Base-by-base conservation (phyloP, 2,888 invertebrate species). In the Idaea straminata region DNA sequence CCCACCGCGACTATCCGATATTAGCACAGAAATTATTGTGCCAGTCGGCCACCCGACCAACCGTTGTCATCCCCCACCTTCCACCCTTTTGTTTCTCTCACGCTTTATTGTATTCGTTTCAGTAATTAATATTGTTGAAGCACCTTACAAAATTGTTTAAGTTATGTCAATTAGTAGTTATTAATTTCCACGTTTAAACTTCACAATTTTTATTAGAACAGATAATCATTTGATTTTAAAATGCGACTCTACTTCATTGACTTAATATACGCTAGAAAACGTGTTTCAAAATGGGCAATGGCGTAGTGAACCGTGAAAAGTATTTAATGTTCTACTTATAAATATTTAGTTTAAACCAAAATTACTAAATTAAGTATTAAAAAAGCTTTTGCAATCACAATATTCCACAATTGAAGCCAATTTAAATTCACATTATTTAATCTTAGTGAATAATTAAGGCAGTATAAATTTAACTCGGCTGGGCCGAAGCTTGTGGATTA, bases 1-100 rank as follows among this genome's bases (percentile, higher is more conserved):
- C 75, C 69, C 72, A 69, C 71, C 71, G 69, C 69, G 69, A 70
- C 76, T 74, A 72, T 68, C 69, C 72, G 73, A 76, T 80, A 81
- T 81, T 82, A 80, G 71, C 73, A 61, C 59, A 63, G 65, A 74
- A 78, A 82, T 80, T 83, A 82, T 77, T 72, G 69, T 66, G 58
- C 67, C 65, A 61, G 66, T 62, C 67, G 66, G 65, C 66, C 69
- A 62, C 66, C 68, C n/a, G 35, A 16, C 6, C 58, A 59, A 59
- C 15, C 58, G 15, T 59, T 15, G 15, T 16, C 58, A 16, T 4
- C 16, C 15, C 58, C 58, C 16, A 15, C 58, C 58, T 16, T 58
- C 58, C 58, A 59, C 58, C 16, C 58, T 47, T 25, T 47, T 47
- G 47, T 47, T 47, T 47, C 47, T 47, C 47, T 47, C 47, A 47